Conservation (phyloP, 2,888 invertebrate genomes). For the Gerosis bhagava region DNA sequence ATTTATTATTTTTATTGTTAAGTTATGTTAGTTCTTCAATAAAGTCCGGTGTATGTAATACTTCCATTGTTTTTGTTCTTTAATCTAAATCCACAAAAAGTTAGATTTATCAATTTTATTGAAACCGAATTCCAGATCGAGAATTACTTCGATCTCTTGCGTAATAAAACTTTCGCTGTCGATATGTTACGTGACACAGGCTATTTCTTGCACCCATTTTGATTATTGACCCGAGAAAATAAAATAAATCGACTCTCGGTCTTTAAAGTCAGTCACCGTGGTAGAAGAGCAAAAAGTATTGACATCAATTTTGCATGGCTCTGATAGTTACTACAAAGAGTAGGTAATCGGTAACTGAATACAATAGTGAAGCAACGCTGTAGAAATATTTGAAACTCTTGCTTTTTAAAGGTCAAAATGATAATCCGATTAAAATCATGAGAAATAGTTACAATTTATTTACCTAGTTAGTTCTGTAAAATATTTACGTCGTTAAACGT, state of each 20-base stretch:
- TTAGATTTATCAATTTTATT: too few species aligned
- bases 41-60: too few species aligned
- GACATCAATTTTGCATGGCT: slow-evolving; percentile 45
- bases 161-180: slow-evolving; percentile 67
- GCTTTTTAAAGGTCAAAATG: slow-evolving; percentile 12
- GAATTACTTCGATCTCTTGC: slow-evolving; percentile 39
- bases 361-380: slow-evolving; percentile 28
- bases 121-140: too few species aligned
- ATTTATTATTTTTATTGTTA: slow-evolving; percentile 52
- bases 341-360: not conserved
- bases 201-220: slow-evolving; percentile 51
- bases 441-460: too few species aligned
- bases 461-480: too few species aligned
- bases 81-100: too few species aligned
- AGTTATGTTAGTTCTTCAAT: slow-evolving; percentile 25
- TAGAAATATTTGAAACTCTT: slow-evolving; percentile 34
- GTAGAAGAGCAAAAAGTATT: slow-evolving; percentile 49
- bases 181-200: slow-evolving; percentile 67
- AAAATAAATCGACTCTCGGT: slow-evolving; percentile 43
- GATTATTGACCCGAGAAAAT: slow-evolving; percentile 35
- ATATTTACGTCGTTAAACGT: too few species aligned
- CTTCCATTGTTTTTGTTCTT: too few species aligned
- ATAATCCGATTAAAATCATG: slow-evolving; percentile 4
- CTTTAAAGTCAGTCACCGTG: slow-evolving; percentile 55
- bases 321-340: too few species aligned